Conservation (phyloP, 2,888 invertebrate genomes). For the Drosophila koepferae region DNA sequence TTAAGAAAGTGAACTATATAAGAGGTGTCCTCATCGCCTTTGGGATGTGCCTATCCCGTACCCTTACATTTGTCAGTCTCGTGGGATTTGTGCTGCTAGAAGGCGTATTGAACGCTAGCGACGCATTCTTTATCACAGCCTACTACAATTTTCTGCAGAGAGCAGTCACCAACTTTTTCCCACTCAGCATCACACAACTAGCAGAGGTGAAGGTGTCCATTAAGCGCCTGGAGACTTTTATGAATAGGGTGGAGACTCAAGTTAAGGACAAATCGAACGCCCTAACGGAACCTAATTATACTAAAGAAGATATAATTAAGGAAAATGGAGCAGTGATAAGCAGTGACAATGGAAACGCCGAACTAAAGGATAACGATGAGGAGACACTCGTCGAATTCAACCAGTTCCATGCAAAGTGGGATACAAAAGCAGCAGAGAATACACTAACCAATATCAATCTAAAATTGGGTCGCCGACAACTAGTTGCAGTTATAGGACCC, state of each 20-base stretch:
- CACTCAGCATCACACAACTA: slow-evolving; percentile 88
- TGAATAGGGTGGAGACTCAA: slow-evolving; percentile 86
- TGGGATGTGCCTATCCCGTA: slow-evolving; percentile 94
- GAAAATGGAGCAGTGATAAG: slow-evolving; percentile 42
- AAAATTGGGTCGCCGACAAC: slow-evolving; percentile 87
- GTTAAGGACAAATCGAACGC: slow-evolving; percentile 70
- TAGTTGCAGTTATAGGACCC: slow-evolving; percentile 89
- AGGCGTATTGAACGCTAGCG: slow-evolving; percentile 91
- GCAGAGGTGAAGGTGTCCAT: slow-evolving; percentile 88
- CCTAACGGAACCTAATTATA: slow-evolving; percentile 2
- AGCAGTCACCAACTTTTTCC: slow-evolving; percentile 95
- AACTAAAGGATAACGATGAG: slow-evolving; percentile 14
- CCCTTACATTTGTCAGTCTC: slow-evolving; percentile 93
- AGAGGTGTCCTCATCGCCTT: slow-evolving; percentile 91
- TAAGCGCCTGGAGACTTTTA: slow-evolving; percentile 86
- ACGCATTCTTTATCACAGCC: slow-evolving; percentile 93
- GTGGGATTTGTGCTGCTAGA: slow-evolving; percentile 90
- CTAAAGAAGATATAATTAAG: slow-evolving; percentile 18
- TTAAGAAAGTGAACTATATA: slow-evolving; percentile 90
- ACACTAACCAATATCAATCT: slow-evolving; percentile 89
- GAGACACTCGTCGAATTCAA: slow-evolving; percentile 86
- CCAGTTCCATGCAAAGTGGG: slow-evolving; percentile 90
- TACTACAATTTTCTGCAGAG: slow-evolving; percentile 94
- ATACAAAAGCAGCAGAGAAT: slow-evolving; percentile 87
- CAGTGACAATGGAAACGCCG: slow-evolving; percentile 11